Conservation (phyloP, 2,888 invertebrate species). For the Pimpla rufipes region DNA sequence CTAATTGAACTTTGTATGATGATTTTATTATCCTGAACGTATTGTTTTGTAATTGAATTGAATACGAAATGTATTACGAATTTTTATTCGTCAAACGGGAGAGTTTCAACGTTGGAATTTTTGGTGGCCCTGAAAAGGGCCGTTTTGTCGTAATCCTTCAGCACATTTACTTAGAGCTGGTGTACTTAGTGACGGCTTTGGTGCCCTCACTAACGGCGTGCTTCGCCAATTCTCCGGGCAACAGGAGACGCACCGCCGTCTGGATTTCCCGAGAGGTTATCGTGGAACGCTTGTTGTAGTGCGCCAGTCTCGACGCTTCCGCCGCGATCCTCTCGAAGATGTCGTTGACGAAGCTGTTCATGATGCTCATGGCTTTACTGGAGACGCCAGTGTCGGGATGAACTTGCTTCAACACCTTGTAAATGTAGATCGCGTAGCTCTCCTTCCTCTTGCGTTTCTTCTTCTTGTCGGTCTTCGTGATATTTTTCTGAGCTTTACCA, state of each 20-base stretch:
- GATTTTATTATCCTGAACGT: no score
- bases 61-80: background rate
- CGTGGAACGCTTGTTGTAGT: constrained; percentile 74
- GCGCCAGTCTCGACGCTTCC: constrained; percentile 77
- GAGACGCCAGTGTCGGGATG: no score
- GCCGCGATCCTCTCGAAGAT: constrained; percentile 79
- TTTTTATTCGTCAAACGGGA: background rate
- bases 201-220: constrained; percentile 58
- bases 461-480: no score
- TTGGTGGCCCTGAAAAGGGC: constrained; percentile 72
- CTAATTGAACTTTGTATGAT: no score
- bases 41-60: background rate
- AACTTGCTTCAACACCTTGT: no score
- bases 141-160: no score
- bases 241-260: constrained; percentile 56
- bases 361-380: no score
- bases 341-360: constrained; percentile 79
- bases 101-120: background rate
- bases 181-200: no score
- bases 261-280: constrained; percentile 64
- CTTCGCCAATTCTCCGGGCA: constrained; percentile 53
- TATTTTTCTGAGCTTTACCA: no score
- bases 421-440: no score
- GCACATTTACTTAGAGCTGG: no score
- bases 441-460: no score